Percentiles rank a stretch among this genome's conserved stretches.
phyloP scores from a whole-genome alignment of 2,888 invertebrate genomes.

The Polydrusus pterygomalis region DNA sequence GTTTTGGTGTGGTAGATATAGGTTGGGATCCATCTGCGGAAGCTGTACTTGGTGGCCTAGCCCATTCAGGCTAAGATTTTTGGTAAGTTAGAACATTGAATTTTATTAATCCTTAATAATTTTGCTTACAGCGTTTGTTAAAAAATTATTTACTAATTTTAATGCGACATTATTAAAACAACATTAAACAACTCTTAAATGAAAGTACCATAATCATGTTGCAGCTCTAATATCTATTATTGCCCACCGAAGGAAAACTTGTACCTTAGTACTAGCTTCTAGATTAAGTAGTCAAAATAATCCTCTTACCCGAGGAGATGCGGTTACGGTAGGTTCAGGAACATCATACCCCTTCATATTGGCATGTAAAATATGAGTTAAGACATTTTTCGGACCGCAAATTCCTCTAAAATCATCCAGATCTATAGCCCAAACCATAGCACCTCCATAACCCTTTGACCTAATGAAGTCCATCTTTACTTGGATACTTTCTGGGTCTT shows the following conservation, averaged over 20 bases:
- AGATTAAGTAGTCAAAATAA: neutral
- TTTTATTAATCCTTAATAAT: no score
- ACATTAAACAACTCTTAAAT: no score
- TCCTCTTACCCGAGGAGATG: conserved; percentile 80
- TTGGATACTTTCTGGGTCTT: conserved; percentile 85
- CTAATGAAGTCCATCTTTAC: conserved; percentile 94
- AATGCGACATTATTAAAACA: no score
- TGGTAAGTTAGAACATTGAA: neutral
- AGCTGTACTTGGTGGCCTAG: conserved; percentile 84
- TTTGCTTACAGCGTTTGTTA: no score
- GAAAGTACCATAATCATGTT: no score
- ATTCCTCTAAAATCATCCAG: conserved; percentile 93
- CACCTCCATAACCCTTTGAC: conserved; percentile 87
- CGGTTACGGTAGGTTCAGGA: conserved; percentile 79
- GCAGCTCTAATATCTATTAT: no score
- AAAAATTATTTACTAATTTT: no score
- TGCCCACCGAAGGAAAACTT: no score
- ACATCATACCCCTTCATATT: conserved; percentile 83
- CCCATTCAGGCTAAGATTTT: conserved; percentile 83
- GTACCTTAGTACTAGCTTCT: no score
- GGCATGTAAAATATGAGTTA: conserved; percentile 83
- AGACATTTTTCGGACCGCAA: conserved; percentile 85
- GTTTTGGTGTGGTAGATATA: conserved; percentile 62
- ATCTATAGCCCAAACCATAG: conserved; percentile 94
- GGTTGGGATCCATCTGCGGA: conserved; percentile 65